Evolutionary conservation across 2,888 invertebrate genomes (phyloP), one percentile per base, ranked within the genome.

Genomic region (Fragum sueziense): DNA sequence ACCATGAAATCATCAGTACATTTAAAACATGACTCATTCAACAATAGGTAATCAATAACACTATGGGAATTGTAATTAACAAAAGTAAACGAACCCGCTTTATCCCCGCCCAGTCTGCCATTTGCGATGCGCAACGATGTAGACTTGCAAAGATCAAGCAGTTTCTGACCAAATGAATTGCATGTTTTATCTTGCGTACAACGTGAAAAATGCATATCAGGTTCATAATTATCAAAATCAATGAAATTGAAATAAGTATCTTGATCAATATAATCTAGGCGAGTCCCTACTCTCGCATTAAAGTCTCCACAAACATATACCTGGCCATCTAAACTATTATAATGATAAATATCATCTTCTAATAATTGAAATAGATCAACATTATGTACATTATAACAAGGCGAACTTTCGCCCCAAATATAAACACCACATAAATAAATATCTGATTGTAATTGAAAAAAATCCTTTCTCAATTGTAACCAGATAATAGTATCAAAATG

Each of bases 21-120:
- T 7, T 14, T 4, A 68, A 68, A 68, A 68, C 41, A 7, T 11
- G 25, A 25, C 22, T 37, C 67, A 2, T 47, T 37, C 9, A 37
- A 37, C 27, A 68, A 68, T n/a, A 68, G 22, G 22, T 68, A 68
- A 27, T 68, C 67, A 4, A 68, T 47, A 25, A 68, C 41, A 68
- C 34, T 47, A 22, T 25, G 14, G 20, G 34, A 17, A n/a, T 52
- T 52, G 20, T 52, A 52, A 52, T 52, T 52, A 11, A 20, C 52
- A 20, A n/a, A 52, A n/a, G 52, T 52, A 52, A n/a, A 52, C 22
- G 52, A 52, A 52, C 52, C 52, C 6, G 6, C 20, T 52, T 52
- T 52, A 52, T 52, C 52, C 20, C 20, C 20, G 20, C 52, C 52
- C 7, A 65, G 65, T 33, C 65, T 31, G 2, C 65, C 65, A 17